These are phyloP conservation scores for Tipula confusa DNA, from an alignment of 2,888 invertebrate genomes.

Conservation along the genomic window DNA sequence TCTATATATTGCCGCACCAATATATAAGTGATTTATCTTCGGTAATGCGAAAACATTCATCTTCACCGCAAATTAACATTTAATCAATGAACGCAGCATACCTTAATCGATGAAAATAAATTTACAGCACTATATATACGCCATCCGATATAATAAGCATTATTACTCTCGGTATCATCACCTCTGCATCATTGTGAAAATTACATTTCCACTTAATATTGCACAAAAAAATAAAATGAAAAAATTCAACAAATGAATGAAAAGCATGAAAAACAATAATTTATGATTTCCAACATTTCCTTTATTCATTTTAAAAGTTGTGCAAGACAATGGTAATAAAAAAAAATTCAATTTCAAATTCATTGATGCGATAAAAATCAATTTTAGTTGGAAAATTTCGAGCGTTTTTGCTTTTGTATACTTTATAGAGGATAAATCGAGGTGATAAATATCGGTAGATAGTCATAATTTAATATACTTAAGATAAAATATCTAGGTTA, in stretches of 20 bases:
- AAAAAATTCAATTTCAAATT: not conserved
- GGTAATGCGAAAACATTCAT: not conserved
- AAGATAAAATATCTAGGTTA: no score
- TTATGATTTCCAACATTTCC: not conserved
- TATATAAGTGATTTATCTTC: not conserved
- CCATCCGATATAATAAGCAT: not conserved
- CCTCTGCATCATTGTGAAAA: not conserved
- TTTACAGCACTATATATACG: not conserved
- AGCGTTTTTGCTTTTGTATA: not conserved
- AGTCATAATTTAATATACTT: no score
- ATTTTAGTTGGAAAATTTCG: not conserved
- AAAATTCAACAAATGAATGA: not conserved
- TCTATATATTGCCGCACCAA: conserved; percentile 12
- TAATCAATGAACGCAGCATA: not conserved
- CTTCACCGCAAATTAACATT: not conserved
- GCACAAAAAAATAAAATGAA: not conserved
- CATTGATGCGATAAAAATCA: not conserved
- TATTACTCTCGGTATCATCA: not conserved
- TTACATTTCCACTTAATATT: conserved; percentile 1
- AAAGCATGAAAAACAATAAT: not conserved
- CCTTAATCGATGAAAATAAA: not conserved
- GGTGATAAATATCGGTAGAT: not conserved
- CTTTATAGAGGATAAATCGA: not conserved
- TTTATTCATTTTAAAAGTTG: not conserved
- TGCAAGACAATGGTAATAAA: no score